Evolutionary conservation across 2,888 invertebrate species (phyloP).

Genomic region (Thera obeliscata): DNA sequence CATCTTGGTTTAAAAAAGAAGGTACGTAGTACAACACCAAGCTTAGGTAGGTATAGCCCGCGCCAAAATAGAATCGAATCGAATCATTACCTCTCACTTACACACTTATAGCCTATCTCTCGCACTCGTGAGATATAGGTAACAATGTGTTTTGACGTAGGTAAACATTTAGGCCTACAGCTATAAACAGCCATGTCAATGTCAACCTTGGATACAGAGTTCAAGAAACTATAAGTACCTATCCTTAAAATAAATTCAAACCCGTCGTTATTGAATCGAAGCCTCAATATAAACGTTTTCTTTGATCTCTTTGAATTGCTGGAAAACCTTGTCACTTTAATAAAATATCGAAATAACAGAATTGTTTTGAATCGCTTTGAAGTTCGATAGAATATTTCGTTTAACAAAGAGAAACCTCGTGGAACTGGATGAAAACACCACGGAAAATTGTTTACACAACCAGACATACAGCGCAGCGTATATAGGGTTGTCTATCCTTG

Average conservation of each 20-base stretch:
- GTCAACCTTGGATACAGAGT: not conserved
- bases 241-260: not conserved
- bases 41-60: too few relatives aligned
- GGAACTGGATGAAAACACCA: slow-evolving; percentile 43
- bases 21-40: not conserved
- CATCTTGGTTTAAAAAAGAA: slow-evolving; percentile 2
- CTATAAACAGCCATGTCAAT: too few relatives aligned
- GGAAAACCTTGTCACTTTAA: slow-evolving; percentile 16
- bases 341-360: slow-evolving; percentile 31
- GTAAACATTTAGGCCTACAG: too few relatives aligned
- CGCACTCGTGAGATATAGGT: too few relatives aligned
- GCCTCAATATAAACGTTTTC: slow-evolving; percentile 12
- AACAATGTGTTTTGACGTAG: too few relatives aligned
- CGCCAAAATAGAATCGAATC: too few relatives aligned
- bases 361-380: slow-evolving; percentile 38
- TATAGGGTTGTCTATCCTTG: slow-evolving; percentile 1
- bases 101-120: too few relatives aligned
- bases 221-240: not conserved
- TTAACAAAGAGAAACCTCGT: slow-evolving; percentile 50
- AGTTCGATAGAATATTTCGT: slow-evolving; percentile 50
- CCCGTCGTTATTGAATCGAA: not conserved
- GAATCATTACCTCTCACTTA: too few relatives aligned
- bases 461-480: slow-evolving; percentile 40
- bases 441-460: slow-evolving; percentile 53
- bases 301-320: slow-evolving; percentile 24